Conservation (phyloP, 2,888 invertebrate genomes). For the Apodemia hepburni region DNA sequence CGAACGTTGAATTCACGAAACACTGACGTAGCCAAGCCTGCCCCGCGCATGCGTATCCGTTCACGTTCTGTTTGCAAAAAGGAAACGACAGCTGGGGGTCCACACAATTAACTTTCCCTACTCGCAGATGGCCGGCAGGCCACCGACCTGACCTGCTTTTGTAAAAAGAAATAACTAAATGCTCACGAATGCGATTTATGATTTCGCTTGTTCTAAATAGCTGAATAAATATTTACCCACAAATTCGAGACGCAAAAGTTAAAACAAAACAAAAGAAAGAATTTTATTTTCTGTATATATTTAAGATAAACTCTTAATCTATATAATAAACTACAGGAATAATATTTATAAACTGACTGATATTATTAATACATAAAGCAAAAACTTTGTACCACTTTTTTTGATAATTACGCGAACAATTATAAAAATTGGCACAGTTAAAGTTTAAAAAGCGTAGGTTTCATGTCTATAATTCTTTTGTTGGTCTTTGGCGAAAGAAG, state of each 20-base stretch:
- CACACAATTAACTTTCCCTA: slow-evolving; percentile 67
- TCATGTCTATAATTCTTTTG: too few species aligned
- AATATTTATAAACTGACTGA: slow-evolving; percentile 9
- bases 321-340: background rate
- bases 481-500: too few species aligned
- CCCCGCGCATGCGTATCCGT: slow-evolving; percentile 62
- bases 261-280: background rate
- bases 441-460: too few species aligned
- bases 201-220: slow-evolving; percentile 3
- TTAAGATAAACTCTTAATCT: background rate
- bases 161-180: slow-evolving; percentile 40
- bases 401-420: too few species aligned
- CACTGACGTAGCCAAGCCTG: slow-evolving; percentile 60
- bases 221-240: background rate
- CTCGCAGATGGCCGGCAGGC: slow-evolving; percentile 37
- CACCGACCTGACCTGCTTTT: slow-evolving; percentile 71
- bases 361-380: background rate
- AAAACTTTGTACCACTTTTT: too few species aligned
- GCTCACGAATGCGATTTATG: slow-evolving; percentile 4
- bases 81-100: slow-evolving; percentile 43
- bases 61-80: slow-evolving; percentile 67
- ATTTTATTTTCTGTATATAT: background rate
- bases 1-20: slow-evolving; percentile 70
- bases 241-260: background rate
- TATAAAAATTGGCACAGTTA: too few species aligned